Evolutionary conservation across 2,797 vertebrate species (phyloP).

Genomic region (Pristis pectinata): DNA sequence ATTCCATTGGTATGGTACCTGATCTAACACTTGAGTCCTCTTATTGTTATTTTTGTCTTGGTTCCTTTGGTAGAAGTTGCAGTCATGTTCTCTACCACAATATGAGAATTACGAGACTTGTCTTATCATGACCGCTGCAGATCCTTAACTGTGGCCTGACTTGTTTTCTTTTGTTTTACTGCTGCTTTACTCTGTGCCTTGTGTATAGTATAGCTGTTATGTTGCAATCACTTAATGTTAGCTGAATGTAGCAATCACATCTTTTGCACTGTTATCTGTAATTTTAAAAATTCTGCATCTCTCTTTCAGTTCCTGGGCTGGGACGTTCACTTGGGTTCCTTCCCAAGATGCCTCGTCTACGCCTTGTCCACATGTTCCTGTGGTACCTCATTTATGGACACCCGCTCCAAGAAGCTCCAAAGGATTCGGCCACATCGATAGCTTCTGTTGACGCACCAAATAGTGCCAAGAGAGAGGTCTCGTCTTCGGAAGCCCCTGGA

Average conservation of each 20-base stretch:
- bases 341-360: constrained; percentile 90
- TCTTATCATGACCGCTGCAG: background rate
- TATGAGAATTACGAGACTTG: background rate
- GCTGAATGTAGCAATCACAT: background rate
- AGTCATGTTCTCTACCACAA: background rate
- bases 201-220: background rate
- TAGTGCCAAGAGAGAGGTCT: constrained; percentile 39
- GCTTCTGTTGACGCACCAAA: background rate
- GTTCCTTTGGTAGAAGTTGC: background rate
- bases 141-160: background rate
- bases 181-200: background rate
- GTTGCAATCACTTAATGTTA: background rate
- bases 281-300: background rate
- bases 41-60: background rate
- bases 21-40: background rate
- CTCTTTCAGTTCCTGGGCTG: constrained; percentile 71
- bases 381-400: constrained; percentile 88
- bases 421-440: constrained; percentile 26
- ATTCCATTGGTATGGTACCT: background rate
- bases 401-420: constrained; percentile 46
- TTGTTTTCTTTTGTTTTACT: background rate
- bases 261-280: background rate
- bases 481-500: background rate
- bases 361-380: constrained; percentile 74
- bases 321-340: constrained; percentile 80